Conservation (phyloP, 2,888 invertebrate species). For the Lepidocyrtoides sp. region DNA sequence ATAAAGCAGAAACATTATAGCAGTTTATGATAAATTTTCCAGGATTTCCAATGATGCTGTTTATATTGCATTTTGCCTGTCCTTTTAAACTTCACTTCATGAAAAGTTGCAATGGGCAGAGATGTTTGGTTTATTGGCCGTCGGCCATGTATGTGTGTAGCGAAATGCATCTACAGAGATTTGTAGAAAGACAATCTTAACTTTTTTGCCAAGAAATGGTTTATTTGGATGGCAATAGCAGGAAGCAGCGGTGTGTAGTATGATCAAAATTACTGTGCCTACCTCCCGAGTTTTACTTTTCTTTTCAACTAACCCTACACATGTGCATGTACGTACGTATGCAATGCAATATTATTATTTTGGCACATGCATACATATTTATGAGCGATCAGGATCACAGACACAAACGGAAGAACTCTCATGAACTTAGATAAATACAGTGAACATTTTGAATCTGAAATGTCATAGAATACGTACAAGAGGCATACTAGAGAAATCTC, state of each 20-base stretch:
- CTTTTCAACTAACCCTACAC: too few species aligned
- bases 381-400: too few species aligned
- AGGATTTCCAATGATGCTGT: constrained; percentile 36
- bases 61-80: constrained; percentile 13
- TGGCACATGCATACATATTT: constrained; percentile 24
- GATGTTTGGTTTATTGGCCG: constrained; percentile 39
- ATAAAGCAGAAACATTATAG: constrained; percentile 27
- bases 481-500: not conserved
- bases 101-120: constrained; percentile 17
- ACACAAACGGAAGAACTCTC: too few species aligned
- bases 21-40: constrained; percentile 49
- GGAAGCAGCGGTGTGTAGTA: not conserved
- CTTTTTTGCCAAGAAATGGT: constrained; percentile 27
- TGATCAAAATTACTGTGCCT: not conserved
- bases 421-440: not conserved
- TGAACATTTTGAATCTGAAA: not conserved
- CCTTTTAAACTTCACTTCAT: not conserved
- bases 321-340: too few species aligned
- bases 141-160: constrained; percentile 31
- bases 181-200: constrained; percentile 2
- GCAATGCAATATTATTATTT: constrained; percentile 8
- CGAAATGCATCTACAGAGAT: not conserved
- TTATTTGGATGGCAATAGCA: not conserved
- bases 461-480: not conserved
- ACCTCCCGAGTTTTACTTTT: not conserved